These are phyloP conservation scores for Polypterus senegalus DNA, from an alignment of 2,113 vertebrate genomes.

Conservation along the genomic window DNA sequence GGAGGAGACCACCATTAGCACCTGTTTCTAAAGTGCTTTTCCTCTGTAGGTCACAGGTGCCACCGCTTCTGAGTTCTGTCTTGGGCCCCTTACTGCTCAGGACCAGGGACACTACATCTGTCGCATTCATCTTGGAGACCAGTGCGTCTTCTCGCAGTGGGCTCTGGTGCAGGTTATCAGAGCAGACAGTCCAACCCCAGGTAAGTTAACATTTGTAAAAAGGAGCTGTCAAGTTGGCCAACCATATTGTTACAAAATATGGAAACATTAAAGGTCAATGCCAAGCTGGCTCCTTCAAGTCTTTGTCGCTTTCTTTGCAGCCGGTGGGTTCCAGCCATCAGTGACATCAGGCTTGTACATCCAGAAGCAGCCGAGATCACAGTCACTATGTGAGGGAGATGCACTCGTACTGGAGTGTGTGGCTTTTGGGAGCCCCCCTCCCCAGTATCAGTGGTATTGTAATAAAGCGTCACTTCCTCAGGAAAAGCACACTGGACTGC, in stretches of 20 bases:
- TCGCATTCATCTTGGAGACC: constrained; percentile 47
- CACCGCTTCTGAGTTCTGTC: constrained; percentile 41
- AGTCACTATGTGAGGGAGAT: constrained; percentile 50
- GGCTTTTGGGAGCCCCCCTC: constrained; percentile 52
- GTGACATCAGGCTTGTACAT: constrained; percentile 43
- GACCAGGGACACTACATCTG: constrained; percentile 60
- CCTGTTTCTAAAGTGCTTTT: too few species aligned
- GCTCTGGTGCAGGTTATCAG: constrained; percentile 35
- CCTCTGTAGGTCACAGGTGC: constrained; percentile 42
- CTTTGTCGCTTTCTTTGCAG: constrained; percentile 22
- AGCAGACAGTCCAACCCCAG: constrained; percentile 36
- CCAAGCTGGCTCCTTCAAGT: too few species aligned
- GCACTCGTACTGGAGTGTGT: constrained; percentile 46
- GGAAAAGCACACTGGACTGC: constrained; percentile 29
- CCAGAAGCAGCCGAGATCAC: constrained; percentile 40
- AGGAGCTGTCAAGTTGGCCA: neutral
- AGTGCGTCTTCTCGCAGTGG: constrained; percentile 61
- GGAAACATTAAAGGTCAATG: too few species aligned
- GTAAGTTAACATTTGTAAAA: constrained; percentile 5
- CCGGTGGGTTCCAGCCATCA: constrained; percentile 30
- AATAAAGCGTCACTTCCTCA: constrained; percentile 37
- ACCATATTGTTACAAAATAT: too few species aligned
- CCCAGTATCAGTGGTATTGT: constrained; percentile 70
- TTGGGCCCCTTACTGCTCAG: constrained; percentile 6
- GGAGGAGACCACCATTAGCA: too few species aligned